phyloP scores from a whole-genome alignment of 2,113 vertebrate genomes.

The Podarcis muralis region DNA sequence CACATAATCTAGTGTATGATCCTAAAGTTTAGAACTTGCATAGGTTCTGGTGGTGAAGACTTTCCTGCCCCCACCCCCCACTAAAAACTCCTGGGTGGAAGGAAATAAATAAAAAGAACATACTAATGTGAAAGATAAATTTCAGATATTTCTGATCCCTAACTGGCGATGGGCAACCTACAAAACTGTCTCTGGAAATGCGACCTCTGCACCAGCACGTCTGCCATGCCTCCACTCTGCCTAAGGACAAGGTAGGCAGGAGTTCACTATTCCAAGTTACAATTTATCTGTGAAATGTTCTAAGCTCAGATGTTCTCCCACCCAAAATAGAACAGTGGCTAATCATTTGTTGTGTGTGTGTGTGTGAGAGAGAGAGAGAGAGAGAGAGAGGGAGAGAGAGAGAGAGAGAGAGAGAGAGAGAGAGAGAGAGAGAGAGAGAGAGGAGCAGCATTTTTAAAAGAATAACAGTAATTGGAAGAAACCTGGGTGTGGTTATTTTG shows the following conservation, averaged over 20 bases:
- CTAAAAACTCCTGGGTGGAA: not conserved
- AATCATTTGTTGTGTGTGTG: constrained; percentile 9
- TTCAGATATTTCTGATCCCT: not conserved
- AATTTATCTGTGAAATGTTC: not conserved
- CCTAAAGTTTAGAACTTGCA: not conserved
- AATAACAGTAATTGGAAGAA: no score
- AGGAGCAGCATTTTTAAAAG: not conserved
- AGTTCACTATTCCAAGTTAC: not conserved
- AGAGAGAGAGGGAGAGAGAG: not conserved
- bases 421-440: not conserved
- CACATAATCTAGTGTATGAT: no score
- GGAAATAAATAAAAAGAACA: not conserved
- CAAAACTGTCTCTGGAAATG: not conserved
- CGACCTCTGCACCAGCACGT: not conserved
- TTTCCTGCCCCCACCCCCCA: not conserved
- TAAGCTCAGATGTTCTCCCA: constrained; percentile 20
- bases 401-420: no score
- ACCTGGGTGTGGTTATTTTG: not conserved
- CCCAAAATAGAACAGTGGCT: constrained; percentile 45
- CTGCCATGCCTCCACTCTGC: no score
- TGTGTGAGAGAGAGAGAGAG: not conserved
- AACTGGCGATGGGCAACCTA: not conserved
- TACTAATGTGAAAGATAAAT: not conserved
- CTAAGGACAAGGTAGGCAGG: not conserved
- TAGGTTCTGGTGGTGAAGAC: not conserved